Evolutionary conservation across 2,113 vertebrate species (phyloP).

Genomic region (Mormyrus lacerda): DNA sequence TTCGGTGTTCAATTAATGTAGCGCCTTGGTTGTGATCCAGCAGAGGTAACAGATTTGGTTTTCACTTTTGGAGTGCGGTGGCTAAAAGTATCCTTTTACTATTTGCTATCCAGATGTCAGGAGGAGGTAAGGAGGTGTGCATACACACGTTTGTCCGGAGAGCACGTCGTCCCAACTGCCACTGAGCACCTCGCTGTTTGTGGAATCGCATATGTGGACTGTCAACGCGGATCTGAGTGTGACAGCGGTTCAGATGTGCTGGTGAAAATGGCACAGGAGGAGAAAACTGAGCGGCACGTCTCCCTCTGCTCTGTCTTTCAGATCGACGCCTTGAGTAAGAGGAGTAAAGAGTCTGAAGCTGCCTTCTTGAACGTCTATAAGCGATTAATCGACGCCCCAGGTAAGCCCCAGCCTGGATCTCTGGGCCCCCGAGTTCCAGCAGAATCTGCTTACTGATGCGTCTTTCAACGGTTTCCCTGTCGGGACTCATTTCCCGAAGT

Average conservation of each 20-base stretch:
- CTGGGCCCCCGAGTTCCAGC: neutral
- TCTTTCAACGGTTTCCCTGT: neutral
- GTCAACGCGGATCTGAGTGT: too few relatives aligned
- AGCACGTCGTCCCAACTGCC: neutral
- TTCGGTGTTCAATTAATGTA: neutral
- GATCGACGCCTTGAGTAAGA: conserved; percentile 84
- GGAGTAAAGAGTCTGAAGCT: conserved; percentile 87
- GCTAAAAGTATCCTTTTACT: neutral
- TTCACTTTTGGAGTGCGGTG: neutral
- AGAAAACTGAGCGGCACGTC: neutral
- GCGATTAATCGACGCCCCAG: conserved; percentile 87
- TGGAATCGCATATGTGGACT: too few relatives aligned
- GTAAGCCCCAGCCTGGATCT: conserved; percentile 50
- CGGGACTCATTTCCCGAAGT: neutral
- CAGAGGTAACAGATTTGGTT: neutral
- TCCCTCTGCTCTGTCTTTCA: conserved; percentile 41
- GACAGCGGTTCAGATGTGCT: neutral
- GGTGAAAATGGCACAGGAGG: neutral
- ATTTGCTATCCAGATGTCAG: neutral
- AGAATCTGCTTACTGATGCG: neutral
- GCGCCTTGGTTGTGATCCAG: neutral
- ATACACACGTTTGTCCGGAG: neutral
- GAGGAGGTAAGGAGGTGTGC: neutral
- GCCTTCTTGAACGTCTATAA: conserved; percentile 90
- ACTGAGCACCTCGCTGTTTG: neutral